Evolutionary conservation across 2,797 vertebrate species (phyloP).

Genomic region (Garrulus glandarius): DNA sequence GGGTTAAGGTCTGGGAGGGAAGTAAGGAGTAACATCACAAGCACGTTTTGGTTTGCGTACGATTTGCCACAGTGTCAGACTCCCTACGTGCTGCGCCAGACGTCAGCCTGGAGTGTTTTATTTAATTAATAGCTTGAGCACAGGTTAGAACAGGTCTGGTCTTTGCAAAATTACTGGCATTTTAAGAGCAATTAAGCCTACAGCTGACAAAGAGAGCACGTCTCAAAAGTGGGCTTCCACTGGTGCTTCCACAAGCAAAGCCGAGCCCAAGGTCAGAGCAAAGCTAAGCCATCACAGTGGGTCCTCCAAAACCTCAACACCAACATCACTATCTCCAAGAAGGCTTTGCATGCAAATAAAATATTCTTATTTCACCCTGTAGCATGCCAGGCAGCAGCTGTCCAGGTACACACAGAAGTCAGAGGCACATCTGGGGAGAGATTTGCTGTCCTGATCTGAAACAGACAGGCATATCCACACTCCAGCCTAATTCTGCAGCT

Average conservation of each 20-base stretch:
- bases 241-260: neutral
- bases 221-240: neutral
- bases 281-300: neutral
- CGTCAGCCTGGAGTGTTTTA: neutral
- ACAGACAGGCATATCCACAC: neutral
- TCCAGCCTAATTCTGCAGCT: neutral
- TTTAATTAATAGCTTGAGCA: neutral
- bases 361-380: neutral
- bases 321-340: neutral
- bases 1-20: neutral
- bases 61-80: accelerated
- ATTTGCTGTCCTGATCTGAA: neutral
- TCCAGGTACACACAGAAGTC: neutral
- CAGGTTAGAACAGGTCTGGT: neutral
- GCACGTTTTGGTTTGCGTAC: accelerated
- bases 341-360: neutral
- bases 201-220: neutral
- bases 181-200: neutral
- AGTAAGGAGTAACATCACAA: neutral
- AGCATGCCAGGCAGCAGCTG: neutral
- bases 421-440: neutral
- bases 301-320: neutral
- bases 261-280: neutral
- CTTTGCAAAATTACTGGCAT: neutral
- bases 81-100: neutral